phyloP scores from a whole-genome alignment of 2,888 invertebrate genomes.

The Cephus spinipes region DNA sequence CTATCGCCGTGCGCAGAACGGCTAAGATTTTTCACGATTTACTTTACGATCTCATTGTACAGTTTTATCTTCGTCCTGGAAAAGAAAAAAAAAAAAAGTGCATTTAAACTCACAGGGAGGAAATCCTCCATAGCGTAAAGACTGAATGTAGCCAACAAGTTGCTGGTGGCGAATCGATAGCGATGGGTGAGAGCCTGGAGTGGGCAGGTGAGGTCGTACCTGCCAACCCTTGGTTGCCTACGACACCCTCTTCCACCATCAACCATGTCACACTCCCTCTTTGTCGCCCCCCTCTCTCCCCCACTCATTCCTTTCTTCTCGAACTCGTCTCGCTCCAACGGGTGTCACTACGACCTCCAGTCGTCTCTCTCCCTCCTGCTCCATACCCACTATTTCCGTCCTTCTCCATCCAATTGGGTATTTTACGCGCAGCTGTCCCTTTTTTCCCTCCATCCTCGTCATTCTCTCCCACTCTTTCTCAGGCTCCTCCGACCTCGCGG shows the following conservation, averaged over 20 bases:
- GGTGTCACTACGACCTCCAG: constrained; percentile 20
- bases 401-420: constrained; percentile 4
- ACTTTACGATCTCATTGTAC: no score
- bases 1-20: no score
- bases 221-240: constrained; percentile 28
- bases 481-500: constrained; percentile 17
- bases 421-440: neutral
- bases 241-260: constrained; percentile 17
- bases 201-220: constrained; percentile 48
- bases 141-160: constrained; percentile 60
- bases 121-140: constrained; percentile 11
- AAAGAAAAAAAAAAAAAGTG: no score
- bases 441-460: constrained; percentile 3
- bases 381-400: constrained; percentile 16
- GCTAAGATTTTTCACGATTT: no score
- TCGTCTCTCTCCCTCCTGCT: constrained; percentile 17
- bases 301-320: constrained; percentile 13
- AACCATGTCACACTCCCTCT: constrained; percentile 1
- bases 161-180: constrained; percentile 64
- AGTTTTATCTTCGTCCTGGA: no score
- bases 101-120: no score
- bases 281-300: constrained; percentile 28
- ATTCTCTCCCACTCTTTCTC: constrained; percentile 8
- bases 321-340: neutral
- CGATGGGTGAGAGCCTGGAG: constrained; percentile 49